phyloP scores from a whole-genome alignment of 2,888 invertebrate species.

The Cephus pygmeus region DNA sequence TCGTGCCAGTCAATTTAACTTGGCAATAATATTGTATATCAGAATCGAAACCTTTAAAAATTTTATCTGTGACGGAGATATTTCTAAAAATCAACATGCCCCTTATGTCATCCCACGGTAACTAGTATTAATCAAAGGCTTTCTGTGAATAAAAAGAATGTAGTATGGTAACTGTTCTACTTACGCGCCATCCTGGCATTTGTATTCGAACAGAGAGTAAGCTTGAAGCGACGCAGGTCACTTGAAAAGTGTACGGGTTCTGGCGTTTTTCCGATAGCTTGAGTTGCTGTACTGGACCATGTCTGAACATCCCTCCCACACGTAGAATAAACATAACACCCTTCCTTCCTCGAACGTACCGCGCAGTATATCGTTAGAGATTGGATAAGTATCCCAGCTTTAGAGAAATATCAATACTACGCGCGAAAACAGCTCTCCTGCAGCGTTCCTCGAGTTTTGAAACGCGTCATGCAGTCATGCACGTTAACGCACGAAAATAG shows the following conservation, averaged over 20 bases:
- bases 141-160: background rate
- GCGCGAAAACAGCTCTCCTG: background rate
- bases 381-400: background rate
- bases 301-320: constrained; percentile 39
- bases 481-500: background rate
- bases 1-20: background rate
- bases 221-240: constrained; percentile 34
- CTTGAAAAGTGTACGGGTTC: constrained; percentile 43
- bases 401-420: background rate
- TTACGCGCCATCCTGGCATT: background rate
- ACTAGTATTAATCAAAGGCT: background rate
- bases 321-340: constrained; percentile 34
- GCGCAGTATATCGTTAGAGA: background rate
- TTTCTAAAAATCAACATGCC: background rate
- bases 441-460: background rate
- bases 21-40: background rate
- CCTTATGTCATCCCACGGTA: background rate
- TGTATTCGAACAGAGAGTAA: background rate
- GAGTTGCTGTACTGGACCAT: constrained; percentile 27
- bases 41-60: background rate
- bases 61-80: background rate
- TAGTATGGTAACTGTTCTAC: background rate
- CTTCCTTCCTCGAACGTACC: constrained; percentile 24
- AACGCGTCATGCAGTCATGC: background rate
- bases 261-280: constrained; percentile 24